Evolutionary conservation across 2,113 vertebrate genomes (phyloP).

Genomic region (Aepyceros melampus): DNA sequence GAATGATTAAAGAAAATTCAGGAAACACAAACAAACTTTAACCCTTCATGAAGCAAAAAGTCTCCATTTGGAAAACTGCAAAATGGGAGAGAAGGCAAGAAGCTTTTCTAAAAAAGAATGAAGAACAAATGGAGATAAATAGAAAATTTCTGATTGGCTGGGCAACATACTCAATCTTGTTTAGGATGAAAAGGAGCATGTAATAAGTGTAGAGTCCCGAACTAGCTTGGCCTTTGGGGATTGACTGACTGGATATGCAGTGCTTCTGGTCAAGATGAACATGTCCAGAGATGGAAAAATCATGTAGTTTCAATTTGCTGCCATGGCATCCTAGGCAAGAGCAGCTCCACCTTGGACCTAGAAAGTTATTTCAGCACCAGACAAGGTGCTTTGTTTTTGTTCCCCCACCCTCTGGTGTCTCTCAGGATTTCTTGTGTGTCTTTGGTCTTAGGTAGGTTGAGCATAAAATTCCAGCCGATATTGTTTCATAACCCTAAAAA

Average conservation of each 20-base stretch:
- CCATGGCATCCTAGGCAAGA: background rate
- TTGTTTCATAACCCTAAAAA: background rate
- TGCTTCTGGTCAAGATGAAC: background rate
- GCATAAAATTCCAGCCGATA: background rate
- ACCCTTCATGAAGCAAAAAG: background rate
- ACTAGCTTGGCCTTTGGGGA: fast-evolving
- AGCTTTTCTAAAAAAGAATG: background rate
- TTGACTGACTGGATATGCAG: background rate
- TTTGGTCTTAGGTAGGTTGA: background rate
- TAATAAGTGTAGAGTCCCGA: background rate
- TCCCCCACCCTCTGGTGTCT: fast-evolving
- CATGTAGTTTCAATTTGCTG: background rate
- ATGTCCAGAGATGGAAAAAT: background rate
- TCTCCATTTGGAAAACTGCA: background rate
- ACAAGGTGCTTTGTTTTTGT: background rate
- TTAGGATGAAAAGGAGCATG: background rate
- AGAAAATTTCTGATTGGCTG: background rate
- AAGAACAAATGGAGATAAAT: background rate
- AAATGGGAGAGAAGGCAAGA: background rate
- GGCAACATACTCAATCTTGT: background rate
- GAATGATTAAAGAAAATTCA: background rate
- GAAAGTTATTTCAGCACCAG: background rate
- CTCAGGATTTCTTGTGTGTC: background rate
- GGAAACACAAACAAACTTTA: background rate
- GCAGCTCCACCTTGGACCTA: background rate